Evolutionary conservation across 37 sponge, comb jelly and placozoan species (phyloP), one percentile per base, ranked within the genome.

Genomic region (Axinella damicornis): DNA sequence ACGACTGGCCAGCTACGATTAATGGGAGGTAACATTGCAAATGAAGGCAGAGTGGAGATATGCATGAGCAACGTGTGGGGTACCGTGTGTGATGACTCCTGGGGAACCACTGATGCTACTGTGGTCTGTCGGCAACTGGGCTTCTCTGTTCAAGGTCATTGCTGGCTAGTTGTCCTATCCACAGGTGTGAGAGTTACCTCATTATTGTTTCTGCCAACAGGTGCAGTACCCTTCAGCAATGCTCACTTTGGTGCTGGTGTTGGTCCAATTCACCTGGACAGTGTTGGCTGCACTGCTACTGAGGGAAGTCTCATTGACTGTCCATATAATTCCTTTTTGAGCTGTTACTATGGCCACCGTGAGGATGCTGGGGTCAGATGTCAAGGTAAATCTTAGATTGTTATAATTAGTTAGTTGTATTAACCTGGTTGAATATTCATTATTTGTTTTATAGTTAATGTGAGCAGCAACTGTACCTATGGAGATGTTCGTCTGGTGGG

Each of bases 181-280:
- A 4, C 9, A 46, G n/a, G 46, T 46, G 4, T 9, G 4, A 46
- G 9, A 46, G 46, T 46, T 9, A 46, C 9, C 46, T 46, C 9
- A 12, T 4, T 46, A 46, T 46, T 12, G 4, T 46, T 46, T 46
- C 1, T 71, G 40, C 18, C 5, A 14, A 25, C 72, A 71, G 72
- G 37, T 71, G 72, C 72, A 37, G 72, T 71, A 22, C 46, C 72
- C 5, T 61, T 22, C 41, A 37, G 17, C 19, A 38, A 13, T 24
- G 76, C 76, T 57, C 76, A 75, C 31, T 75, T 75, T 56, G 76
- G 76, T 4, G 76, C 57, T 57, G 76, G 76, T 34, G 27, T 75
- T 28, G 76, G 76, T 27, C 46, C 25, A 25, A 75, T 55, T 19
- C 34, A 34, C 35, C 76, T 75, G n/a, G 58, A 75, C 34, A 17